These are phyloP conservation scores for Leptestheria dahalacensis DNA, from an alignment of 1,140 invertebrate species.

Conservation along the genomic window DNA sequence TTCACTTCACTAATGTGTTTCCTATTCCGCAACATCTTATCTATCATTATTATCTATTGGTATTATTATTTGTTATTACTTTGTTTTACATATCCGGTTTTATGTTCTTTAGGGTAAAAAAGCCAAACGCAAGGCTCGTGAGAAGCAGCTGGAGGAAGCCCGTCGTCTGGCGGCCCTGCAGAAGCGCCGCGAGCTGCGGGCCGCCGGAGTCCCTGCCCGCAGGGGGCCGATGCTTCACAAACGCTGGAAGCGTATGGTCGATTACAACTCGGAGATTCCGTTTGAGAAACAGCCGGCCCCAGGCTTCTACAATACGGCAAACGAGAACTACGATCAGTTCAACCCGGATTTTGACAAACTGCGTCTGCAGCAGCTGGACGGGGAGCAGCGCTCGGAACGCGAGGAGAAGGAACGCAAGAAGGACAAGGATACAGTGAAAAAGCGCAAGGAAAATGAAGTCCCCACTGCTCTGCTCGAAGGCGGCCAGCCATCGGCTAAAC, in stretches of 20 bases:
- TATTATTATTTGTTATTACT: neutral
- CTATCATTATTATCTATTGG: neutral
- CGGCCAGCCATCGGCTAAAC: conserved; percentile 78
- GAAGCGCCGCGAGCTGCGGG: conserved; percentile 87
- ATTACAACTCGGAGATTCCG: conserved; percentile 96
- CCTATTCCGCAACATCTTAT: neutral
- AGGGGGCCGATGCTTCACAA: conserved; percentile 44
- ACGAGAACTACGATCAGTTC: conserved; percentile 72
- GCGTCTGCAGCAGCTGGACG: conserved; percentile 83
- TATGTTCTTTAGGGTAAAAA: conserved; percentile 60
- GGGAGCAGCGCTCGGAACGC: conserved; percentile 71
- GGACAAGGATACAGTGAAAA: conserved; percentile 84
- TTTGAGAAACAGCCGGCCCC: conserved; percentile 85
- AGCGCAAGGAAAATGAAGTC: conserved; percentile 90
- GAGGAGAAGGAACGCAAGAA: conserved; percentile 77
- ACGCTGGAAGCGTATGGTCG: conserved; percentile 67
- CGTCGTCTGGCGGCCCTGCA: conserved; percentile 87
- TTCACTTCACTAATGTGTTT: neutral
- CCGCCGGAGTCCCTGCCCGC: conserved; percentile 80
- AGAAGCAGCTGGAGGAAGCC: conserved; percentile 97
- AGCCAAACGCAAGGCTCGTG: conserved; percentile 94
- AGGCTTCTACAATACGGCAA: conserved; percentile 87
- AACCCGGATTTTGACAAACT: conserved; percentile 77
- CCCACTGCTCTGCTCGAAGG: conserved; percentile 78
- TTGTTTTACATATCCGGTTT: neutral